Percentiles rank a stretch among this genome's conserved stretches.
These are phyloP conservation scores for Rhaphigaster nebulosa DNA, from an alignment of 2,888 invertebrate species.

Conservation along the genomic window DNA sequence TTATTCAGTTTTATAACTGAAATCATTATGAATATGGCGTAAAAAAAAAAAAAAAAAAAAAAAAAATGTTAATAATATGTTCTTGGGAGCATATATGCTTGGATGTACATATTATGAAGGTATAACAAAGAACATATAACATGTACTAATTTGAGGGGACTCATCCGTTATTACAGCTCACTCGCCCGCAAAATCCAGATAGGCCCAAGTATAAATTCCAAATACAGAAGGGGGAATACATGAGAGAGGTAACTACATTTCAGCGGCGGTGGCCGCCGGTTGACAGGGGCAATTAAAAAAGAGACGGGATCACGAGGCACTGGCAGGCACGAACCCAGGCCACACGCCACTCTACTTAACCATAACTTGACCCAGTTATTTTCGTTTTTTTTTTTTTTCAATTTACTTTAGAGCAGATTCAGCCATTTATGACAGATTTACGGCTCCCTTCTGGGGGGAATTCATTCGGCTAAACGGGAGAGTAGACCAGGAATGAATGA, in stretches of 20 bases:
- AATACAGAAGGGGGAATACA: constrained; percentile 8
- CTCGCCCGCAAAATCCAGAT: background rate
- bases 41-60: too few species aligned
- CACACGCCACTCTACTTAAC: constrained; percentile 11
- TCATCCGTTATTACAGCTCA: background rate
- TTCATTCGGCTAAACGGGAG: background rate
- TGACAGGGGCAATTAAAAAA: constrained; percentile 37
- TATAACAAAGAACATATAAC: background rate
- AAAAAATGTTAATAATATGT: too few species aligned
- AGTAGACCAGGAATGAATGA: background rate
- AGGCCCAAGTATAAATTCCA: background rate
- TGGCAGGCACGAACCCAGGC: background rate
- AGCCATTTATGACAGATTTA: constrained; percentile 2
- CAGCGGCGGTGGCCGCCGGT: background rate
- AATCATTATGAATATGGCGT: too few species aligned
- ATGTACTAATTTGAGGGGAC: background rate
- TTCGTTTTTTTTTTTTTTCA: background rate
- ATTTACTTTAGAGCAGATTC: background rate
- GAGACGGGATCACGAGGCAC: background rate
- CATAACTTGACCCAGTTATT: background rate
- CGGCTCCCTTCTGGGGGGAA: background rate
- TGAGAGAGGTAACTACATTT: background rate
- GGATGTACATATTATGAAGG: too few species aligned
- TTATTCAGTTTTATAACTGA: too few species aligned
- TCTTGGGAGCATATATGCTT: background rate